Conservation (phyloP, 2,797 vertebrate species). For the Poeciliopsis gracilis region DNA sequence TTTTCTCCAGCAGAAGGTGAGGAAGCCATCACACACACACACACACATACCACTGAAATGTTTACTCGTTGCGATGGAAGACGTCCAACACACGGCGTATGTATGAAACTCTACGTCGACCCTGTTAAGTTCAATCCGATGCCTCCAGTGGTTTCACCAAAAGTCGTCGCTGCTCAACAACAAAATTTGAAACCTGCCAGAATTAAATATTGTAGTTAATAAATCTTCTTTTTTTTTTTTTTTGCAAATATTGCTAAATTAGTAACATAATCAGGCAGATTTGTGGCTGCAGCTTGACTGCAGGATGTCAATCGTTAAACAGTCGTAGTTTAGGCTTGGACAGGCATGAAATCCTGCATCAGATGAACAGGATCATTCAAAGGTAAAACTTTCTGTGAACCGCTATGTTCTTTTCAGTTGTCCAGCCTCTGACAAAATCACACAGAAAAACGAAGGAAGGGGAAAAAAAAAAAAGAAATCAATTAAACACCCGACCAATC, state of each 20-base stretch:
- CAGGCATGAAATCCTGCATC: not conserved
- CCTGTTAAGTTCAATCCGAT: not conserved
- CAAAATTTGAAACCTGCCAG: not conserved
- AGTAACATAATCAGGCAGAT: not conserved
- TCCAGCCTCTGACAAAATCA: slow-evolving; percentile 42
- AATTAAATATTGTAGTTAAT: slow-evolving; percentile 4
- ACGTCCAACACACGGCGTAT: not conserved
- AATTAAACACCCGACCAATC: slow-evolving; percentile 73
- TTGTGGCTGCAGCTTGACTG: not conserved
- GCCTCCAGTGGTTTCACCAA: not conserved
- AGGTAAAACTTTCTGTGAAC: slow-evolving; percentile 61
- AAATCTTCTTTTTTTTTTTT: not conserved
- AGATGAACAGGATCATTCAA: slow-evolving; percentile 34
- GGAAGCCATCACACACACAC: not conserved
- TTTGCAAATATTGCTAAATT: not conserved
- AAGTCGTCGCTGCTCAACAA: not conserved
- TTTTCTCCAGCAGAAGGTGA: not conserved
- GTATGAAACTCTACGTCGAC: not conserved
- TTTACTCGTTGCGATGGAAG: not conserved
- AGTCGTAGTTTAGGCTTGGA: slow-evolving; percentile 20
- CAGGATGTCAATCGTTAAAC: slow-evolving; percentile 20
- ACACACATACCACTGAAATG: not conserved
- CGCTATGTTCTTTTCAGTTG: slow-evolving; percentile 70
- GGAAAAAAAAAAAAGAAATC: slow-evolving; percentile 51
- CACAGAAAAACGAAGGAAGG: not conserved